Evolutionary conservation across 2,113 vertebrate species (phyloP).

Genomic region (Prinia subflava): DNA sequence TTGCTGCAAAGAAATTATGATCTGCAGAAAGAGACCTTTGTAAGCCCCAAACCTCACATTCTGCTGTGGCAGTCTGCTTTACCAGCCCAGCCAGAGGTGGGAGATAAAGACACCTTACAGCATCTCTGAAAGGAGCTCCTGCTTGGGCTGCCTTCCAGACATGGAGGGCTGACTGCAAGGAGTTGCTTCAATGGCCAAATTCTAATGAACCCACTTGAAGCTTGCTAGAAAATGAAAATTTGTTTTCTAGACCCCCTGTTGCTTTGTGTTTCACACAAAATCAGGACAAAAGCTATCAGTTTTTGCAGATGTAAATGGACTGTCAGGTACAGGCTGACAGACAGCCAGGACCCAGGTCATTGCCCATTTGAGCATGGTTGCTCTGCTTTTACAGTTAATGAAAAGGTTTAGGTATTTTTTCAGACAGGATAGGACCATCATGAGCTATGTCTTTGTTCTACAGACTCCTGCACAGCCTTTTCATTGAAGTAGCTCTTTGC

Average conservation of each 20-base stretch:
- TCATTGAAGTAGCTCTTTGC: not conserved
- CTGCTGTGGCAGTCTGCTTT: not conserved
- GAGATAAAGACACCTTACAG: not conserved
- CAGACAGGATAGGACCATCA: not conserved
- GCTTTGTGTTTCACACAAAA: not conserved
- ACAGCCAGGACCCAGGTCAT: rapidly evolving
- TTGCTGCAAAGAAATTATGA: not conserved
- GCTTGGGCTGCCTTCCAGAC: not conserved
- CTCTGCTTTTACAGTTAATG: not conserved
- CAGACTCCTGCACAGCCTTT: not conserved
- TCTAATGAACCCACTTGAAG: not conserved
- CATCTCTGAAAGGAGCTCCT: not conserved
- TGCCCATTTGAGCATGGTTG: not conserved
- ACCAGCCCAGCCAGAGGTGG: not conserved
- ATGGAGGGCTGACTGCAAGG: not conserved
- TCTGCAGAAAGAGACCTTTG: not conserved
- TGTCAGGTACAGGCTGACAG: not conserved
- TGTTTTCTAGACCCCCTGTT: not conserved
- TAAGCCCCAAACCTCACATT: not conserved
- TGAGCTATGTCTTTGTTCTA: not conserved
- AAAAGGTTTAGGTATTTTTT: not conserved
- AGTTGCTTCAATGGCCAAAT: not conserved
- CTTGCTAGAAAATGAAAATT: not conserved
- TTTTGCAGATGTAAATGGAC: not conserved
- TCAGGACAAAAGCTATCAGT: not conserved